These are phyloP conservation scores for Tetraneura akinire DNA, from an alignment of 1,140 invertebrate species.

Conservation along the genomic window DNA sequence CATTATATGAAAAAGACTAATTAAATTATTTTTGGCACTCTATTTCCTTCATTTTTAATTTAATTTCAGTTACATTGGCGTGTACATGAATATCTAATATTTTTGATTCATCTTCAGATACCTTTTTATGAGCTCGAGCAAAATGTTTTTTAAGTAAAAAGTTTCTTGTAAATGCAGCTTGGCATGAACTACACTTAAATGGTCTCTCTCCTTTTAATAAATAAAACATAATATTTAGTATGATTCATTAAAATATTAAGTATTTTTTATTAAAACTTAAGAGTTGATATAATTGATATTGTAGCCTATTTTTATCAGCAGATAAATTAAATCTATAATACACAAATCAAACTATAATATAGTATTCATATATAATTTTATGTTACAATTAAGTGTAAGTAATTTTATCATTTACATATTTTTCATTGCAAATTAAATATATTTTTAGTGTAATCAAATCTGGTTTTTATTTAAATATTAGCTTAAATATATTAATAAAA, in stretches of 20 bases:
- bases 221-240: not conserved
- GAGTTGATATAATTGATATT: too few relatives aligned
- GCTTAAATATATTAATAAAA: too few relatives aligned
- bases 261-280: too few relatives aligned
- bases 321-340: too few relatives aligned
- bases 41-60: slow-evolving; percentile 51
- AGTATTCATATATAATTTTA: too few relatives aligned
- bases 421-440: too few relatives aligned
- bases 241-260: slow-evolving; percentile 6
- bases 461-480: too few relatives aligned
- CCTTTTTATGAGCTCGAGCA: slow-evolving; percentile 56
- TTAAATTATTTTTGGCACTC: slow-evolving; percentile 32
- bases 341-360: too few relatives aligned
- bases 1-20: slow-evolving; percentile 6
- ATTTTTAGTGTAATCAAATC: too few relatives aligned
- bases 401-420: too few relatives aligned
- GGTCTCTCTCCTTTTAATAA: slow-evolving; percentile 65
- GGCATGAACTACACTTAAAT: slow-evolving; percentile 77
- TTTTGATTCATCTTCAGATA: slow-evolving; percentile 49
- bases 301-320: too few relatives aligned
- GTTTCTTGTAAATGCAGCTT: slow-evolving; percentile 69
- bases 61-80: slow-evolving; percentile 46
- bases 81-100: slow-evolving; percentile 37
- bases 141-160: slow-evolving; percentile 59
- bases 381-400: too few relatives aligned